Evolutionary conservation across 2,797 vertebrate species (phyloP), one percentile per base, ranked within the genome.

Genomic region (Centropyge bicolor): DNA sequence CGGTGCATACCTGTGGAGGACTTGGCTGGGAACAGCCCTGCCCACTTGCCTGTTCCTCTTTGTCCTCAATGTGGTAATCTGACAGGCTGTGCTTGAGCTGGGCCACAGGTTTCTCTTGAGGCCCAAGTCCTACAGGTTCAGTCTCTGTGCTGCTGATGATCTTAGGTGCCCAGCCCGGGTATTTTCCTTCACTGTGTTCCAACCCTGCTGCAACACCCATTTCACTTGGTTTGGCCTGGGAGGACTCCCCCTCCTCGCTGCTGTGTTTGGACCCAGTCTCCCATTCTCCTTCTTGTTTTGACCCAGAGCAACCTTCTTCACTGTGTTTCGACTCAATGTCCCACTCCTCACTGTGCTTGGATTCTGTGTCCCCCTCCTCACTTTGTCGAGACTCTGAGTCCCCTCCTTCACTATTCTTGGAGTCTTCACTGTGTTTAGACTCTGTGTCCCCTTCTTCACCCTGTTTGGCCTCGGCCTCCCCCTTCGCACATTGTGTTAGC

Each of bases 301-400:
- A 80, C 56, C 81, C 85, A 8, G 90, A 88, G 70, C 91, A 91
- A 7, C 92, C 93, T 62, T 94, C 94, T 1, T 94, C 93, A 19
- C 94, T 95, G 88, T 95, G 93, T 87, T 92, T 94, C 0, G 93
- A 95, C 75, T 94, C 93, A 69, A 90, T 79, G 74, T 93, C 92
- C 92, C 94, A 93, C 66, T 95, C 93, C 74, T 95, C 94, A 0
- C 93, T 93, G 87, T 95, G 94, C 76, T 95, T 94, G 62, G 93
- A 94, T 84, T 94, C 93, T 0, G 91, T 91, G 81, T 94, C 93
- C 65, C 86, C 93, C 54, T 94, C 94, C 78, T 93, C 93, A 14
- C 93, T 94, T 38, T 93, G 91, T 31, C 83, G 84, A 75, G 91
- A 93, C 77, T 90, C 93, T 0, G 91, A 90, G 63, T 94, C 93